phyloP scores from a whole-genome alignment of 2,113 vertebrate genomes.

The Tetraodon nigroviridis region DNA sequence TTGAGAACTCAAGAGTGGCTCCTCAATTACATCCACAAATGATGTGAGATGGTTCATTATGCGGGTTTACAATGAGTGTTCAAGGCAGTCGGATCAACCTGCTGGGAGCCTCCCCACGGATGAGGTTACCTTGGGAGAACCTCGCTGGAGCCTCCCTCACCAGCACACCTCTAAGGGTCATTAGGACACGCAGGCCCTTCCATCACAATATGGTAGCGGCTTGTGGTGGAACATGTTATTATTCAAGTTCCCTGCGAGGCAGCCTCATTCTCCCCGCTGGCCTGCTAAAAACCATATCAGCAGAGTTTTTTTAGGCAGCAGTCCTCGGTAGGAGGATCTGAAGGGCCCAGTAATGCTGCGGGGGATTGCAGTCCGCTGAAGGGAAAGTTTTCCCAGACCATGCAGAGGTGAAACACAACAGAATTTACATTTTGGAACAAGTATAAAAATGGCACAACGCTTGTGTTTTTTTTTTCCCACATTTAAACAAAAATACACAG shows the following conservation, averaged over 20 bases:
- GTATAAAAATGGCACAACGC: constrained; percentile 12
- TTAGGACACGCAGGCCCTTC: no score
- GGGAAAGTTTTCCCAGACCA: constrained; percentile 40
- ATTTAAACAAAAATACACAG: constrained; percentile 14
- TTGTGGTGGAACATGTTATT: not conserved
- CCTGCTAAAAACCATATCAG: constrained; percentile 20
- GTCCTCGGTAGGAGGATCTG: constrained; percentile 52
- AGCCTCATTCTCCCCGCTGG: constrained; percentile 6
- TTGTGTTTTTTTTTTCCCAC: not conserved
- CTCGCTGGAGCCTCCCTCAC: no score
- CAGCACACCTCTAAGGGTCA: no score
- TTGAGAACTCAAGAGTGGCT: no score
- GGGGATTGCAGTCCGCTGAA: constrained; percentile 27
- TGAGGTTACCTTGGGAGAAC: no score
- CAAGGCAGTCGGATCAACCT: not conserved
- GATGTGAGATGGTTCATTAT: not conserved
- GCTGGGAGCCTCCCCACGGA: no score
- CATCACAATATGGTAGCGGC: no score
- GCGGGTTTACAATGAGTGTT: not conserved
- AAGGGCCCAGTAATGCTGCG: constrained; percentile 33
- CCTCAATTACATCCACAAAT: no score
- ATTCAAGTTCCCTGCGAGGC: constrained; percentile 17
- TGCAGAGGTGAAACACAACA: constrained; percentile 41
- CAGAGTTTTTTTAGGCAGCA: constrained; percentile 7
- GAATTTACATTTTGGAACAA: constrained; percentile 30